Base-by-base conservation (phyloP, 2,797 vertebrate species). In the Rhinoraja longicauda region DNA sequence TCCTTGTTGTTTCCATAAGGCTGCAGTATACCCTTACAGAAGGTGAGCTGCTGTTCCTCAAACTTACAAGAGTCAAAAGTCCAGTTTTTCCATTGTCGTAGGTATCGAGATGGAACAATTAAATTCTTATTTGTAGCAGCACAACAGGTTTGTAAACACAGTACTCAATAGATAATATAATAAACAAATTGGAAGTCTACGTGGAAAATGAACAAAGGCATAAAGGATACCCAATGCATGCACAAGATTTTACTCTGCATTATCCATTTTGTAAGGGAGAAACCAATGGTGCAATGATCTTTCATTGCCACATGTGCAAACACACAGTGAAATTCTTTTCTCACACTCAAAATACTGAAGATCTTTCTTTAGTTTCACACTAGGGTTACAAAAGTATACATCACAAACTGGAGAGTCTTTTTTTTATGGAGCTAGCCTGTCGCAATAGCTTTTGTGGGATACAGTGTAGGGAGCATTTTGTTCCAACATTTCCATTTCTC, bases 401-500 rank as follows among this genome's bases (percentile, higher is more conserved):
- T 12, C 7, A 92, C 39, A 45, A 92, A 67, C 15, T 57, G 53
- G 90, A 53, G 45, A 53, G 45, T 53, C 3, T 88, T 62, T 9
- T 53, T 84, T 67, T 53, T 53, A 75, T 73, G 67, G 72, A 29
- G 67, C 70, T 72, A 45, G 36, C 26, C 70, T 57, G 70, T 39
- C 72, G 70, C 70, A 92, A 12, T 57, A 39, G 70, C 70, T 92
- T 91, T 57, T 53, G 64, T 10, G 70, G 88, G 64, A 90, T 90
- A 70, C 86, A 73, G 4, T 53, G 64, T 45, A 39, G 4, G 21
- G 32, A 72, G 36, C 88, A 45, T 26, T 72, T 91, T 91, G 90
- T n/a, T 73, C 39, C 67, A 75, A 72, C 67, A 29, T 39, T 72
- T 53, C 70, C 39, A 92, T 92, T 92, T 92, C 70, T 92, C 90